Evolutionary conservation across 2,113 vertebrate genomes (phyloP).

Genomic region (Lipophrys pholis): DNA sequence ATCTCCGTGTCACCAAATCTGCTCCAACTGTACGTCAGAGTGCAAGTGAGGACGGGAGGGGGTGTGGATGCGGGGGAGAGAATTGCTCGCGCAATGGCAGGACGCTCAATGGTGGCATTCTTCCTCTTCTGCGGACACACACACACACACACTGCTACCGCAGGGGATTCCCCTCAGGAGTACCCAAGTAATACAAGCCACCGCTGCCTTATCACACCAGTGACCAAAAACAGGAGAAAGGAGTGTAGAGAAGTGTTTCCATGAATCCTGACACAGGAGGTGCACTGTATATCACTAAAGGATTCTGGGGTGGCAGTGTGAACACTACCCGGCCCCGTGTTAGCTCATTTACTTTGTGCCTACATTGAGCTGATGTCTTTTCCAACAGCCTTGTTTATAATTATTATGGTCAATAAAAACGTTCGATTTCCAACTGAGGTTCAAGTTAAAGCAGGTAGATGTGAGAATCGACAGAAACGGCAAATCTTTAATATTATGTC

Average conservation of each 20-base stretch:
- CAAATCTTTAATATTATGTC: too few species aligned
- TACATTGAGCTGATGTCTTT: too few species aligned
- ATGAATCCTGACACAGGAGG: slow-evolving; percentile 57
- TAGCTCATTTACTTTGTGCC: background rate
- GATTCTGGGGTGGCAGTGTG: slow-evolving; percentile 44
- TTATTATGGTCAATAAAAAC: too few species aligned
- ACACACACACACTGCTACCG: slow-evolving; percentile 27
- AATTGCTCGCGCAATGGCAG: slow-evolving; percentile 69
- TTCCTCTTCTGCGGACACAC: slow-evolving; percentile 67
- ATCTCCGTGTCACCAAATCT: slow-evolving; percentile 83
- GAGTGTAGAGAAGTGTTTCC: slow-evolving; percentile 67
- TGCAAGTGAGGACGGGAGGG: slow-evolving; percentile 67
- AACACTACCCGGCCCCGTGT: slow-evolving; percentile 1
- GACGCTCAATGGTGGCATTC: slow-evolving; percentile 79
- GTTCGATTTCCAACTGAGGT: too few species aligned
- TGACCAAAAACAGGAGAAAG: slow-evolving; percentile 78
- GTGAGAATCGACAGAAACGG: too few species aligned
- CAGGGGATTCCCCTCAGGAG: slow-evolving; percentile 77
- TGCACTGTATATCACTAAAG: slow-evolving; percentile 53
- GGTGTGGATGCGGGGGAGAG: slow-evolving; percentile 64
- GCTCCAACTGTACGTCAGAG: slow-evolving; percentile 82
- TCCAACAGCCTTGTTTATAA: too few species aligned
- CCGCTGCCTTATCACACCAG: slow-evolving; percentile 79
- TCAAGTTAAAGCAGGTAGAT: too few species aligned
- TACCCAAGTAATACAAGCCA: slow-evolving; percentile 76